Evolutionary conservation across 2,113 vertebrate genomes (phyloP), one percentile per base, ranked within the genome.

Genomic region (Silurus glanis): DNA sequence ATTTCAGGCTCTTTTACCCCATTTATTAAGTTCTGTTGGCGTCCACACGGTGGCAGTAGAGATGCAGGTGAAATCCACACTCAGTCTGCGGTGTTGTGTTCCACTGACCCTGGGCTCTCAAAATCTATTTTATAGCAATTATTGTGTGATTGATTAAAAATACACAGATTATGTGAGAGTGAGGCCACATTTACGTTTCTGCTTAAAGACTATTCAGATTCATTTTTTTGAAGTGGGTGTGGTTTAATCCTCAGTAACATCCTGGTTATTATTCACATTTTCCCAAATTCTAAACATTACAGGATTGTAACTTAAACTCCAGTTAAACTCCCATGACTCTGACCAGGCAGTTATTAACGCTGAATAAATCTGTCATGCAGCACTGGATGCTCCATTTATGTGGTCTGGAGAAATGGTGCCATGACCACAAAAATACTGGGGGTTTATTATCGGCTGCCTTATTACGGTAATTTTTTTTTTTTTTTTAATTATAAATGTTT

Each of bases 11-110:
- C n/a, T 5, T 61, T 56, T 69, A 21, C 10, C 2, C 0, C 28
- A 14, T 61, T 72, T 37, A 23, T 21, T 7, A 62, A 58, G 12
- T 86, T 66, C 9, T 13, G 0, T 58, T 86, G 9, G 1, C 64
- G 7, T 79, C 87, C 89, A 83, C 87, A 85, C 75, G 89, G 56
- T 85, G 87, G 87, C 85, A 90, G 64, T 83, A 90, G 59, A 83
- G 72, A 66, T 72, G 21, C 84, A 23, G n/a, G 14, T 66, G 58
- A 62, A 59, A 74, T 14, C 5, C 21, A 74, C 9, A 10, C 9
- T 0, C 47, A 75, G 10, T 7, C 71, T 3, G 55, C 12, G 2
- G n/a, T n/a, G n/a, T 61, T 19, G 72, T 51, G 72, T n/a, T 47
- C 72, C 47, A 13, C 72, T 75, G 72, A 75, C 72, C 47, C 72